These are phyloP conservation scores for Thysanoteuthis rhombus DNA, from an alignment of 2,888 invertebrate genomes.

Conservation along the genomic window DNA sequence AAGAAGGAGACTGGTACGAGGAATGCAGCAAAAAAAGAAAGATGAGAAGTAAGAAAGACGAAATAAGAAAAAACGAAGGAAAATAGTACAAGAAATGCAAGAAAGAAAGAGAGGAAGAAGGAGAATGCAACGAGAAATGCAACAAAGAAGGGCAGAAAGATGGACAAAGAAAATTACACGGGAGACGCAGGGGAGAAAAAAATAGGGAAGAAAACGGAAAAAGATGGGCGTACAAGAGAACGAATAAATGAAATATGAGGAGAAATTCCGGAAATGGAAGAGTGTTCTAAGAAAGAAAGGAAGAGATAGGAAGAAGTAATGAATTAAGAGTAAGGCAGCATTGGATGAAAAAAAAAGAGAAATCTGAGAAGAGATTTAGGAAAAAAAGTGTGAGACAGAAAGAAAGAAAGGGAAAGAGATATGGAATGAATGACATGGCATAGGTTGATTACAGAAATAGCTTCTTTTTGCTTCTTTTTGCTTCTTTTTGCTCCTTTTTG, in stretches of 20 bases:
- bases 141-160: no score
- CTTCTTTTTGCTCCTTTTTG: not conserved
- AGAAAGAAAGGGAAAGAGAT: not conserved
- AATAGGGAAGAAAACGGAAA: not conserved
- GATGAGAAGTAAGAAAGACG: no score
- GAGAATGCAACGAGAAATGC: no score
- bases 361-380: not conserved
- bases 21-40: not conserved
- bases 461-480: not conserved
- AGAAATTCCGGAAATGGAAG: no score
- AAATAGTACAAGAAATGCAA: no score
- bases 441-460: not conserved
- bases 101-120: no score
- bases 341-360: not conserved
- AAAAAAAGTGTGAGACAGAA: not conserved
- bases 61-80: no score
- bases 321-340: no score
- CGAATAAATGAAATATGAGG: no score
- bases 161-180: no score
- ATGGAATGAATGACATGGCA: not conserved
- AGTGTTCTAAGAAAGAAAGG: not conserved
- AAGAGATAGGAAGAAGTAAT: not conserved
- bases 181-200: no score
- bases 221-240: not conserved
- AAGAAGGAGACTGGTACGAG: not conserved